Base-by-base conservation (phyloP, 2,888 invertebrate species). In the Melieria crassipennis region DNA sequence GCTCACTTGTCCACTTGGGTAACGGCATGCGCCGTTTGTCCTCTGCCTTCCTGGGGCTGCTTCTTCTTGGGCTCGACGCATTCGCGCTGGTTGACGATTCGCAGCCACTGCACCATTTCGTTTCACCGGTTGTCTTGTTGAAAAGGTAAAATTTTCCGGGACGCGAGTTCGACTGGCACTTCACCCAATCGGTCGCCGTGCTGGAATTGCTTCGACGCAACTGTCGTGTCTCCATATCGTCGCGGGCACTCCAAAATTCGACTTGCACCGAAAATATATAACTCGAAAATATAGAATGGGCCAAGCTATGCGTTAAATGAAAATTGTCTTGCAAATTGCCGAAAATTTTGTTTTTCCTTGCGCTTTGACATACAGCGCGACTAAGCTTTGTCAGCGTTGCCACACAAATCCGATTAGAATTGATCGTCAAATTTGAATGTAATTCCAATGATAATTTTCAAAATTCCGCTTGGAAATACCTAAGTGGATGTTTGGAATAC, bases 91-190 rank as follows among this genome's bases (percentile, higher is more conserved):
- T 30, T 72, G 62, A n/a, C 67, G 5, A 47, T 43, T 45, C 47
- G 0, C 13, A 4, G 1, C 61, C 52, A 7, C 66, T 5, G 30
- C 72, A 73, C 81, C 80, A 80, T 57, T 71, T 72, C 0, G 78
- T 79, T 70, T 80, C 78, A 0, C 78, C 78, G 1, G 80, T 80
- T 56, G 72, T 69, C 7, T 73, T 78, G 60, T 82, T 82, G 47
- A 80, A 80, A 67, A 76, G 73, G 69, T 80, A 82, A 56, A 55
- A 78, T 7, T 72, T 73, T 7, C 76, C 76, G 6, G 75, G 72
- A 0, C 71, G 73, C 13, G 64, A 72, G 58, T 78, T 79, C 0
- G 80, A 79, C 9, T 77, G 56, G 6, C 76, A 65, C 50, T 74
- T 74, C 6, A 79, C 67, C 79, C 79, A 82, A 13, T 78, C 75